phyloP scores from a whole-genome alignment of 2,113 vertebrate species.

The Microtus richardsoni region DNA sequence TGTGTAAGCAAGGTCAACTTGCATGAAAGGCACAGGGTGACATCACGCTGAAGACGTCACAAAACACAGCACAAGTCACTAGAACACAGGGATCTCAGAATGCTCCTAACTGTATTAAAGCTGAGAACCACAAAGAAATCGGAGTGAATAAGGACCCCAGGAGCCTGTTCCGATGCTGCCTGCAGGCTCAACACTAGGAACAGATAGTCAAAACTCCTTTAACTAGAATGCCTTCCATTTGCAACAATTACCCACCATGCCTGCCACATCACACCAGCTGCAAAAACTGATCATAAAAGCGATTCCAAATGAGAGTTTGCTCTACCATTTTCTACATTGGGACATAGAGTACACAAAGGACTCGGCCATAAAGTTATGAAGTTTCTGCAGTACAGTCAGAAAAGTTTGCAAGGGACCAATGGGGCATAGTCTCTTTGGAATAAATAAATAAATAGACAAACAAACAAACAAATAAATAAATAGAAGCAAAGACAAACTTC shows the following conservation, averaged over 20 bases:
- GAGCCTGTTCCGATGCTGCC: neutral
- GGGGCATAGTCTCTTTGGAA: slow-evolving; percentile 84
- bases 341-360: slow-evolving; percentile 85
- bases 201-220: slow-evolving; percentile 28
- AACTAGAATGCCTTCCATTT: slow-evolving; percentile 52
- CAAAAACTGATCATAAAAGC: slow-evolving; percentile 80
- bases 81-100: slow-evolving; percentile 76
- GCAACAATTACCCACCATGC: slow-evolving; percentile 51
- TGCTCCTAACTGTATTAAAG: neutral
- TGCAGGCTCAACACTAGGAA: slow-evolving; percentile 41
- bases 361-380: slow-evolving; percentile 88
- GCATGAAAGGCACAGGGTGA: slow-evolving; percentile 83
- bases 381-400: slow-evolving; percentile 87
- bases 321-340: slow-evolving; percentile 83
- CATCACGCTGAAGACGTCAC: slow-evolving; percentile 75
- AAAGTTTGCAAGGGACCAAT: slow-evolving; percentile 84
- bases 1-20: slow-evolving; percentile 79
- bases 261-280: slow-evolving; percentile 62
- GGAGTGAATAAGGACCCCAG: neutral
- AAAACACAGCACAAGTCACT: slow-evolving; percentile 73
- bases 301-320: slow-evolving; percentile 77
- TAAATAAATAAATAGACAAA: neutral
- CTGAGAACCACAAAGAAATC: neutral
- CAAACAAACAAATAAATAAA: neutral
- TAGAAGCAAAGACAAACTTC: slow-evolving; percentile 77